Evolutionary conservation across 2,113 vertebrate species (phyloP), one percentile per base, ranked within the genome.

Genomic region (Eulemur rufifrons): DNA sequence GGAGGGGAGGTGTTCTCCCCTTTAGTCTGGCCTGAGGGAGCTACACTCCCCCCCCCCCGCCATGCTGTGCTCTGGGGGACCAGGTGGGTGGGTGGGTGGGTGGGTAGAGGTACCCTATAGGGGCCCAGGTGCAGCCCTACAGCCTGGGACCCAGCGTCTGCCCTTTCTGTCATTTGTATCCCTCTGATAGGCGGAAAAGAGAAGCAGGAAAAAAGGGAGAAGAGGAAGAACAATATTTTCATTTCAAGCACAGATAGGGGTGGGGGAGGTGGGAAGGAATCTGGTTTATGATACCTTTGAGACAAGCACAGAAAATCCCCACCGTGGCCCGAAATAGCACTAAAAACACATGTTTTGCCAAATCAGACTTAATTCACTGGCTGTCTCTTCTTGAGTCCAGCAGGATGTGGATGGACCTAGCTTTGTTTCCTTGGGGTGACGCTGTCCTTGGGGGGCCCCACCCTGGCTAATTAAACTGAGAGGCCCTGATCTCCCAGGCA

Each of bases 261-360:
- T 97, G 9, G 95, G 93, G 89, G 95, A 86, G 59, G 73, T 82
- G 45, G 82, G 71, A 91, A 96, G 45, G 95, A 96, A 92, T 96
- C 59, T 21, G 95, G 96, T 98, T 98, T 98, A 98, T 98, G 97
- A 97, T 97, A 98, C 98, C 98, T 99, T 98, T 98, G 98, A 98
- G 98, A 98, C 89, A 83, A 98, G 97, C 96, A 96, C 98, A 98
- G 98, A 98, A 98, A 98, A 98, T 98, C 98, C 98, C 98, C 97
- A 98, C 98, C 69, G 76, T 97, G 97, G 97, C 98, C 97, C 85
- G 50, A 98, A 99, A 98, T 98, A 98, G 98, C 98, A 98, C 97
- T 97, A 97, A 98, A 98, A 98, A 98, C 97, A 97, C 98, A 98
- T 93, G 76, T 98, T 98, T 98, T 98, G 98, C 98, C 98, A 98